Evolutionary conservation across 2,113 vertebrate genomes (phyloP).

Genomic region (Taurulus bubalis): DNA sequence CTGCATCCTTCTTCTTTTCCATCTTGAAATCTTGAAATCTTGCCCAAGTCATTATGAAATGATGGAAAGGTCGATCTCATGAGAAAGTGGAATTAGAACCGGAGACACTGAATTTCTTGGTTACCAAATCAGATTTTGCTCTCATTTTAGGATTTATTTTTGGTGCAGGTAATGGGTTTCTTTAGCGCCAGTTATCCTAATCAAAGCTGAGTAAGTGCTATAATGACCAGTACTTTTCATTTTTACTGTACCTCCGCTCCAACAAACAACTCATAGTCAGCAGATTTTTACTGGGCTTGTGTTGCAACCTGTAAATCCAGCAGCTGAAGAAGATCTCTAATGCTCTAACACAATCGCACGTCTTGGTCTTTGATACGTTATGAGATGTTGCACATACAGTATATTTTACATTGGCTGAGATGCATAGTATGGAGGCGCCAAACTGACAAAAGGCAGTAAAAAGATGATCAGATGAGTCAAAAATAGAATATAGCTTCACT

Average conservation of each 20-base stretch:
- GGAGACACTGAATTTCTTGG: constrained; percentile 22
- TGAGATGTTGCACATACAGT: neutral
- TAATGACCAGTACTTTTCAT: constrained; percentile 59
- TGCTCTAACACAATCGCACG: neutral
- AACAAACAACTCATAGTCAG: constrained; percentile 34
- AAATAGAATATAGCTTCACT: neutral
- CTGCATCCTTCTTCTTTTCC: constrained; percentile 27
- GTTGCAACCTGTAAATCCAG: constrained; percentile 35
- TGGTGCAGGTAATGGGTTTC: constrained; percentile 58
- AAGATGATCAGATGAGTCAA: neutral
- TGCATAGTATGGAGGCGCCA: neutral
- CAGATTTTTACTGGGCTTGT: constrained; percentile 16
- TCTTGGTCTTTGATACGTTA: neutral
- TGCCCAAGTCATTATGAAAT: constrained; percentile 50
- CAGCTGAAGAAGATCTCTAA: constrained; percentile 1
- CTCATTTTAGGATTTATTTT: constrained; percentile 70
- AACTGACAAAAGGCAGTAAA: neutral
- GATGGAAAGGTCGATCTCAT: constrained; percentile 35
- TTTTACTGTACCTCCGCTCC: constrained; percentile 34
- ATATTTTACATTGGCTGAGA: neutral
- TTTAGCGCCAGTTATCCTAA: constrained; percentile 60
- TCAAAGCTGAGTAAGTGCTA: constrained; percentile 51
- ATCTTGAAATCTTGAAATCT: constrained; percentile 36
- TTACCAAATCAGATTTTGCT: constrained; percentile 64
- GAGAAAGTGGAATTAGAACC: constrained; percentile 43